Evolutionary conservation across 2,113 vertebrate species (phyloP).

Genomic region (Phalacrocorax pelagicus): DNA sequence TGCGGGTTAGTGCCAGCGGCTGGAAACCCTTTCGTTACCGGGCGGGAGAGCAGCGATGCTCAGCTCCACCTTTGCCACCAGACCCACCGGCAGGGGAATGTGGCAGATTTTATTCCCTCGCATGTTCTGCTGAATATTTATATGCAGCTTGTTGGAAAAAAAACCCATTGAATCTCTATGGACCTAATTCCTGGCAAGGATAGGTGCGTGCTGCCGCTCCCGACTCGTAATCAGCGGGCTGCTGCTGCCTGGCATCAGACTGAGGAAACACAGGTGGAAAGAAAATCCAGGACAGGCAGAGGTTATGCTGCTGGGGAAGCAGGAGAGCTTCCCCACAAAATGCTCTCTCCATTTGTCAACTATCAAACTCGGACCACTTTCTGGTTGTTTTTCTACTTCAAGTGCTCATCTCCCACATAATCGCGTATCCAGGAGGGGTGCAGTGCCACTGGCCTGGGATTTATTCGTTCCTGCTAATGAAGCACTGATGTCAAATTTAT

Average conservation of each 20-base stretch:
- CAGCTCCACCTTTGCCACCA: neutral
- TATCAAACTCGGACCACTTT: neutral
- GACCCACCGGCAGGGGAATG: neutral
- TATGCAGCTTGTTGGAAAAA: neutral
- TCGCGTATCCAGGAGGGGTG: neutral
- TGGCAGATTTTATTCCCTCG: neutral
- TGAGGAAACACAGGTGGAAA: neutral
- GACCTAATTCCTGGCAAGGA: neutral
- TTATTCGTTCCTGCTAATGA: neutral
- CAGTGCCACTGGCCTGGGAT: neutral
- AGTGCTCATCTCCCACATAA: neutral
- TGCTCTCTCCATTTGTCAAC: neutral
- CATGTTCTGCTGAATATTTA: neutral
- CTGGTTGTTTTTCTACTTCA: neutral
- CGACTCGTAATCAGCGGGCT: fast-evolving
- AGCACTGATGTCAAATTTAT: neutral
- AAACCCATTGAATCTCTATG: neutral
- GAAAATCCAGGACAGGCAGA: neutral
- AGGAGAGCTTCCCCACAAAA: neutral
- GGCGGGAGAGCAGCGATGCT: neutral
- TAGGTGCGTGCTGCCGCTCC: fast-evolving
- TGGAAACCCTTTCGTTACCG: neutral
- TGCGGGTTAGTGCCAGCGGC: neutral
- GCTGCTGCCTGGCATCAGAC: neutral
- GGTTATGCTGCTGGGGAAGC: neutral